Conservation (phyloP, 2,797 vertebrate species). For the Chiloscyllium punctatum region DNA sequence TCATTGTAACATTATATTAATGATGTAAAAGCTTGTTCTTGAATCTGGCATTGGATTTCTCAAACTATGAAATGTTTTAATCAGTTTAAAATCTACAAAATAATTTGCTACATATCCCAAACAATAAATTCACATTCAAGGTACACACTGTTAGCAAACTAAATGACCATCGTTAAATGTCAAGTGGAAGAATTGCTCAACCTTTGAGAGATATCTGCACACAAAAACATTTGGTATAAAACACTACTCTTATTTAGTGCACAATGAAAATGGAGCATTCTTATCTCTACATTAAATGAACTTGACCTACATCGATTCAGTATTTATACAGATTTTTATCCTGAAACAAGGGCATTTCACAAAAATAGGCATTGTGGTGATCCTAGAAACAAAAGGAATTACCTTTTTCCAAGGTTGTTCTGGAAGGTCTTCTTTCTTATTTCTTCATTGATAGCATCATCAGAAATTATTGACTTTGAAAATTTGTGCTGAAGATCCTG, state of each 20-base stretch:
- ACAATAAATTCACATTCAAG: not conserved
- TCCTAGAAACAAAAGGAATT: not conserved
- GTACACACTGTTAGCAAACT: not conserved
- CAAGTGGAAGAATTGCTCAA: not conserved
- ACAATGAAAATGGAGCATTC: not conserved
- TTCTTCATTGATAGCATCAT: slow-evolving; percentile 49
- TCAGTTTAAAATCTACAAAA: not conserved
- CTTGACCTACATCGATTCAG: not conserved
- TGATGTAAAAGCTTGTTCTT: not conserved
- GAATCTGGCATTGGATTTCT: not conserved
- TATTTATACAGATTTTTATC: not conserved
- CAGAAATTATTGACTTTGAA: slow-evolving; percentile 44
- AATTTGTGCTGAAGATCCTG: slow-evolving; percentile 32
- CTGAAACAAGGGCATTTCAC: not conserved
- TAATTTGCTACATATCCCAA: not conserved
- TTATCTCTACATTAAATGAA: not conserved
- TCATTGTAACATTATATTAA: not conserved
- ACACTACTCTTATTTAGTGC: not conserved
- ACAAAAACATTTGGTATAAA: not conserved
- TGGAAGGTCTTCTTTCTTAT: slow-evolving; percentile 42
- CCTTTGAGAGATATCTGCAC: not conserved
- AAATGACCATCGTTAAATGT: not conserved
- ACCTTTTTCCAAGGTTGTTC: slow-evolving; percentile 32
- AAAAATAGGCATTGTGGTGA: not conserved
- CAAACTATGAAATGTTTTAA: not conserved